These are phyloP conservation scores for Chymomyza fuscimana DNA, from an alignment of 2,888 invertebrate species.

Conservation along the genomic window DNA sequence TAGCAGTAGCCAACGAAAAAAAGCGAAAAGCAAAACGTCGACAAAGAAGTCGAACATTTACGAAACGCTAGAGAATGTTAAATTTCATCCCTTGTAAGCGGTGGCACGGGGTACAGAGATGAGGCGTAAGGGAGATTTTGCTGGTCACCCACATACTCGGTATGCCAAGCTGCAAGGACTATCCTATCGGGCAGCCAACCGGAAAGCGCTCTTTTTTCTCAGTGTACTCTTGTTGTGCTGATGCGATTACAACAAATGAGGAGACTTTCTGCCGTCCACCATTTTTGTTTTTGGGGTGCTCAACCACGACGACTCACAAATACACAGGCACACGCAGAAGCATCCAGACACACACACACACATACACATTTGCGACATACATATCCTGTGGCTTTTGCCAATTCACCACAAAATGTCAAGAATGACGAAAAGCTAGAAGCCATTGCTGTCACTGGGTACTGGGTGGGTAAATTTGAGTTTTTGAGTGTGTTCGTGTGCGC, in stretches of 20 bases:
- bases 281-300: slow-evolving; percentile 51
- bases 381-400: slow-evolving; percentile 79
- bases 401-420: slow-evolving; percentile 81
- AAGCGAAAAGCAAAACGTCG: slow-evolving; percentile 60
- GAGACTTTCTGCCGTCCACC: slow-evolving; percentile 73
- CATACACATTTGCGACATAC: slow-evolving; percentile 52
- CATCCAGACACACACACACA: slow-evolving; percentile 28
- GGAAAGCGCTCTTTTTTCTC: slow-evolving; percentile 77
- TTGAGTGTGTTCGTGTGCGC: slow-evolving; percentile 25
- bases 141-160: slow-evolving; percentile 28
- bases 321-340: slow-evolving; percentile 9
- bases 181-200: slow-evolving; percentile 73
- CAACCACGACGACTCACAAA: slow-evolving; percentile 35
- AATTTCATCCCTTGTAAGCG: slow-evolving; percentile 68
- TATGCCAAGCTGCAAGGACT: slow-evolving; percentile 28
- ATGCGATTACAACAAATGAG: slow-evolving; percentile 76
- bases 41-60: slow-evolving; percentile 73
- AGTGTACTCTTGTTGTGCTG: slow-evolving; percentile 41
- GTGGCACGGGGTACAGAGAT: slow-evolving; percentile 14
- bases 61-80: slow-evolving; percentile 76
- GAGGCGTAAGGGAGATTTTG: slow-evolving; percentile 21
- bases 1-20: slow-evolving; percentile 18
- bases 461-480: slow-evolving; percentile 1
- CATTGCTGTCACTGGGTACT: slow-evolving; percentile 2
- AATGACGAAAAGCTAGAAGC: slow-evolving; percentile 76